phyloP scores from a whole-genome alignment of 2,113 vertebrate species.

The Engystomops pustulosus region DNA sequence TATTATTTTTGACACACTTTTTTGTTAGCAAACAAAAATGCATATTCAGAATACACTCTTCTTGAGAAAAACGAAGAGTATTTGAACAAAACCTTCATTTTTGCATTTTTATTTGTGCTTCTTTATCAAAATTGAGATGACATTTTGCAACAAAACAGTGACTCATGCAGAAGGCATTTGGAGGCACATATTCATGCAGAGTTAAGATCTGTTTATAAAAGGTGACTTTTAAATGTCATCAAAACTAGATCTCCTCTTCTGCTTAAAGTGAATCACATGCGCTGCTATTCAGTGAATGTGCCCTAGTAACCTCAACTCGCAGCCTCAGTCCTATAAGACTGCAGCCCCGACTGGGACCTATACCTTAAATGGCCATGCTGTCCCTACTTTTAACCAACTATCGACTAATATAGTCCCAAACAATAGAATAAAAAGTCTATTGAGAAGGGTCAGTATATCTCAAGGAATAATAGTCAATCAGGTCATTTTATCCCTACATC shows the following conservation, averaged over 20 bases:
- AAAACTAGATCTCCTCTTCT: background rate
- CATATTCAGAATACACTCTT: background rate
- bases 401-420: too few species aligned
- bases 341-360: too few species aligned
- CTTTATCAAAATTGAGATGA: conserved; percentile 11
- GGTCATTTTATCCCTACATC: too few species aligned
- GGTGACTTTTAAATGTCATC: conserved; percentile 38
- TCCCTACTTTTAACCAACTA: too few species aligned
- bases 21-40: background rate
- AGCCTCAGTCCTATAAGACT: too few species aligned
- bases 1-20: too few species aligned
- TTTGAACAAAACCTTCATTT: background rate
- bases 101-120: background rate
- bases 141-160: conserved; percentile 27
- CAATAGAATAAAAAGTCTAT: too few species aligned
- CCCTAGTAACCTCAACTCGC: too few species aligned
- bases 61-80: background rate
- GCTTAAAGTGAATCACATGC: background rate
- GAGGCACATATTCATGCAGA: background rate
- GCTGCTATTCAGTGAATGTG: background rate
- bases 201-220: conserved; percentile 25
- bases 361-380: too few species aligned
- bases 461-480: too few species aligned
- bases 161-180: background rate
- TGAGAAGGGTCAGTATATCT: too few species aligned